phyloP scores from a whole-genome alignment of 2,888 invertebrate species.

The Cataglyphis altisquamis region DNA sequence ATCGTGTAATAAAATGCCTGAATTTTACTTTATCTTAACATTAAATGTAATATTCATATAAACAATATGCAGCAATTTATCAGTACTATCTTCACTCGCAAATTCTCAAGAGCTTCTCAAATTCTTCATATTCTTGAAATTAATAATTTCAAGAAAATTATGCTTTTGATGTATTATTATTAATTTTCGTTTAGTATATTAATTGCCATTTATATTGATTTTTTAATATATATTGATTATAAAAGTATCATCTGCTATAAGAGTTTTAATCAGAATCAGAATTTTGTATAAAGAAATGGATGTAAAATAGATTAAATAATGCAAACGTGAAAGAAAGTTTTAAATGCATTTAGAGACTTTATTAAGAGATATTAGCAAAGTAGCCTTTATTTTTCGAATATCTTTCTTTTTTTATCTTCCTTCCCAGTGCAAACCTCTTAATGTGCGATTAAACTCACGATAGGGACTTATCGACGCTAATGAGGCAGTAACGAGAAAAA shows the following conservation, averaged over 20 bases:
- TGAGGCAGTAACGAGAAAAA: conserved; percentile 51
- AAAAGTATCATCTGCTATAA: neutral
- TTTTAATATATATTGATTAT: neutral
- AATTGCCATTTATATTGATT: neutral
- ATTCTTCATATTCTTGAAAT: neutral
- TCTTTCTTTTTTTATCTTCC: conserved; percentile 7
- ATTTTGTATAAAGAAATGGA: neutral
- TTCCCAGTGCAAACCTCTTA: conserved; percentile 32
- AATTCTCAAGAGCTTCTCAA: neutral
- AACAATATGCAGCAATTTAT: neutral
- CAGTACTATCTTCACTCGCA: neutral
- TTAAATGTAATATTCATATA: conserved; percentile 1
- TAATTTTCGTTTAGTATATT: neutral
- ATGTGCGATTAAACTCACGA: conserved; percentile 46
- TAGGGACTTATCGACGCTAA: conserved; percentile 47
- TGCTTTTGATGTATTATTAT: neutral
- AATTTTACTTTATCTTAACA: conserved; percentile 12
- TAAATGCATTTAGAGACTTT: neutral
- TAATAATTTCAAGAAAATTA: neutral
- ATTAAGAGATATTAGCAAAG: neutral
- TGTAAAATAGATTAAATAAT: neutral
- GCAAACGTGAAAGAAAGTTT: neutral
- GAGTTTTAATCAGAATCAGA: neutral
- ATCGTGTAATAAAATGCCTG: conserved; percentile 8
- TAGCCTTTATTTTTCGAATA: conserved; percentile 8